A percentile compares a stretch with the other conserved stretches of the same genome.
phyloP scores from a whole-genome alignment of 2,113 vertebrate species.

The Antennarius striatus region DNA sequence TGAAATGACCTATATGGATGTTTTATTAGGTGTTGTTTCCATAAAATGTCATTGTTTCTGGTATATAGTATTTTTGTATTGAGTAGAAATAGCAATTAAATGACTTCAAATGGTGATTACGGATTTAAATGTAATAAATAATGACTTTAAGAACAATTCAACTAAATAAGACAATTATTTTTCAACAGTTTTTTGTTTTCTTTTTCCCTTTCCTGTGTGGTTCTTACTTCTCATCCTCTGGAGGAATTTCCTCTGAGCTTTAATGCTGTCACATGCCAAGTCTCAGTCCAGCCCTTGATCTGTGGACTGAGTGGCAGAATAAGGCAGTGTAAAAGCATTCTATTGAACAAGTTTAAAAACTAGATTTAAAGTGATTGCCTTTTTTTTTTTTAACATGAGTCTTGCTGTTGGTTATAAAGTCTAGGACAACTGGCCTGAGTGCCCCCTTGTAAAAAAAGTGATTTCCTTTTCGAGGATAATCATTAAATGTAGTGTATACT shows the following conservation, averaged over 20 bases:
- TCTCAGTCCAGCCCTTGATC: conserved; percentile 54
- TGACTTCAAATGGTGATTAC: too few species aligned
- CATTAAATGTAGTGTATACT: too few species aligned
- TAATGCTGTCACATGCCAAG: conserved; percentile 72
- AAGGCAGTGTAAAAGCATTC: conserved; percentile 42
- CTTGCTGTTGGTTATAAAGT: neutral
- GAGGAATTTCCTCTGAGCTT: conserved; percentile 69
- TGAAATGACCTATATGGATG: too few species aligned
- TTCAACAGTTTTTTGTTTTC: conserved; percentile 45
- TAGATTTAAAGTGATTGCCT: neutral
- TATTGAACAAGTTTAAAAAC: conserved; percentile 23
- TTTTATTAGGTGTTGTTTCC: too few species aligned
- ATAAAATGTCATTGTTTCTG: too few species aligned
- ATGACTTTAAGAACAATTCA: too few species aligned
- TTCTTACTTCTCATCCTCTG: conserved; percentile 55
- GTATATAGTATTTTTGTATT: too few species aligned
- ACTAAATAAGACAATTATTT: neutral
- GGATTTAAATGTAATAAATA: too few species aligned
- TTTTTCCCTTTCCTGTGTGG: conserved; percentile 13
- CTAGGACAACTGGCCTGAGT: too few species aligned
- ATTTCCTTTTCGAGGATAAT: too few species aligned
- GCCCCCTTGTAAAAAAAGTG: too few species aligned
- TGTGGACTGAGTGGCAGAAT: conserved; percentile 51
- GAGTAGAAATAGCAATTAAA: too few species aligned
- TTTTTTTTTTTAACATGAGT: neutral